phyloP scores from a whole-genome alignment of 1,140 invertebrate genomes.

The Pseudomyrmex cubaensis region DNA sequence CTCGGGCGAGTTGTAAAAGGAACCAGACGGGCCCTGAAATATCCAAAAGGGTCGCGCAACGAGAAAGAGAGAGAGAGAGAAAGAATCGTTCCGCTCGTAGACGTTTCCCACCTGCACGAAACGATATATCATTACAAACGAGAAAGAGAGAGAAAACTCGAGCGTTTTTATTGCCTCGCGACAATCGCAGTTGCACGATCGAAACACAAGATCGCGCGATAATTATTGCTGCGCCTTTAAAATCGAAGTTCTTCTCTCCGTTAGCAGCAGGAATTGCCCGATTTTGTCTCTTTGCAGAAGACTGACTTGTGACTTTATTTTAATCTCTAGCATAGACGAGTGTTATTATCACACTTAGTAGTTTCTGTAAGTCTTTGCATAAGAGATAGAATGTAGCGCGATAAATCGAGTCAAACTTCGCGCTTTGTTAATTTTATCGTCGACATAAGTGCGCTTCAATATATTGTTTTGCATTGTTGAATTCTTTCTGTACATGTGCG shows the following conservation, averaged over 20 bases:
- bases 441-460: background rate
- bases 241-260: background rate
- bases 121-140: conserved; percentile 70
- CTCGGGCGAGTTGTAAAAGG: conserved; percentile 46
- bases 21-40: conserved; percentile 33
- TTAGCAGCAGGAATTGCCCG: background rate
- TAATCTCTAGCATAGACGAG: background rate
- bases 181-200: conserved; percentile 20
- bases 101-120: conserved; percentile 67
- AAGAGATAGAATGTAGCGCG: too few species aligned
- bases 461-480: conserved; percentile 24
- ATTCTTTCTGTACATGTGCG: background rate
- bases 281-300: conserved; percentile 54
- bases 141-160: conserved; percentile 56
- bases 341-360: too few species aligned
- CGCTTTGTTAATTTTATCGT: background rate
- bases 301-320: background rate
- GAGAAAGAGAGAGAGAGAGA: background rate
- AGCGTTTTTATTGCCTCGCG: conserved; percentile 64
- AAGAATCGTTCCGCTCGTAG: conserved; percentile 28
- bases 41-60: conserved; percentile 54
- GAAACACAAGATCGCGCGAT: conserved; percentile 43
- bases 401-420: too few species aligned
- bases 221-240: conserved; percentile 64
- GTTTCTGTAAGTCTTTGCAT: too few species aligned